Evolutionary conservation across 64 coral and sea anemone genomes (phyloP), one percentile per base, ranked within the genome.

Genomic region (Montipora foliosa): DNA sequence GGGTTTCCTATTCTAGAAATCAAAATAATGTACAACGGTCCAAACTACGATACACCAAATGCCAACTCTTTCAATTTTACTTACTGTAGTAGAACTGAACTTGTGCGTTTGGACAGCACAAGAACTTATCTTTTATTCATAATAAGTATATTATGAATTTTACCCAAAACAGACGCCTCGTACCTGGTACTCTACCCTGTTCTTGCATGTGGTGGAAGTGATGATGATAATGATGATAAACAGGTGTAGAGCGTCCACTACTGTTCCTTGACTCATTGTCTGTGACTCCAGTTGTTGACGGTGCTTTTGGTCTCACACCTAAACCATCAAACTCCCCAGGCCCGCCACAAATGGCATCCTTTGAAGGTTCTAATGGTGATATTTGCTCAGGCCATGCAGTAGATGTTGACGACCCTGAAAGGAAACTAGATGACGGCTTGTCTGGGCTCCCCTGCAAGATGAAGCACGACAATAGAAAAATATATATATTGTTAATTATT

Each of bases 201-300:
- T 44, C 44, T 24, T 86, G 64, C 24, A 92, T 86, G 78, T 98
- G 96, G 80, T 98, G 96, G 62, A 92, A 98, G 48, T 98, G 96
- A 89, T 98, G 96, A 80, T 98, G 96, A 74, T 98, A 98, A 92
- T 98, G 96, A 91, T 95, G 96, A 85, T 98, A 93, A 17, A 98
- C 68, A 21, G 96, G 96, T 72, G 92, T 89, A 44, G 89, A 82
- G 25, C 89, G 83, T 45, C 93, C 93, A 92, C 93, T 98, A 20
- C 17, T 49, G 59, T 68, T 59, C 17, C 89, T n/a, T 76, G 79
- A 78, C 16, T 72, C 92, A 70, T 57, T 77, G 4, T 75, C 80
- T 59, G 77, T 81, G 49, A 47, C 52, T 55, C 22, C 80, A 58
- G 48, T 57, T 19, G 13, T 11, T 22, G 15, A 10, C 4, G 46